These are phyloP conservation scores for Passer montanus DNA, from an alignment of 2,113 vertebrate genomes.

Conservation along the genomic window DNA sequence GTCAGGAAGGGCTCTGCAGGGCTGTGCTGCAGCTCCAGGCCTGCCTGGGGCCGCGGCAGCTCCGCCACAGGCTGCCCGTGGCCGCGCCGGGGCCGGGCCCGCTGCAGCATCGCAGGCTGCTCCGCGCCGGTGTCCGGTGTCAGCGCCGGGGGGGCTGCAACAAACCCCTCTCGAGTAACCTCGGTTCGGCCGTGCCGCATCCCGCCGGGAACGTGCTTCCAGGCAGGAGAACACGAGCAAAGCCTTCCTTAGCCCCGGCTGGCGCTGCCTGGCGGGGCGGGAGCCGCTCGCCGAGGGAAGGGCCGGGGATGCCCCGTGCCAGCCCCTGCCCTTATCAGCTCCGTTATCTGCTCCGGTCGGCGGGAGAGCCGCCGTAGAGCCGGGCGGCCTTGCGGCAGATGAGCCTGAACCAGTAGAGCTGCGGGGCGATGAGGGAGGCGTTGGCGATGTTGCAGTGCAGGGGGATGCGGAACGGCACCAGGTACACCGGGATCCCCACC, in stretches of 20 bases:
- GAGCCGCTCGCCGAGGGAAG: background rate
- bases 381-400: constrained; percentile 88
- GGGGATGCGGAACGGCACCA: constrained; percentile 89
- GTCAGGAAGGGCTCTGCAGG: background rate
- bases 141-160: background rate
- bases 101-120: background rate
- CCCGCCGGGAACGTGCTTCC: background rate
- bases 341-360: constrained; percentile 55
- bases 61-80: fast-evolving
- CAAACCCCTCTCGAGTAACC: background rate
- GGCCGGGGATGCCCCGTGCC: background rate
- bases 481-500: constrained; percentile 80
- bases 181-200: background rate
- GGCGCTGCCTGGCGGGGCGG: background rate
- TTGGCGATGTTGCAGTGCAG: constrained; percentile 88
- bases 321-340: constrained; percentile 5
- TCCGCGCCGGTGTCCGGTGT: background rate
- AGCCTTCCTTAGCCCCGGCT: constrained; percentile 7
- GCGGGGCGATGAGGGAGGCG: constrained; percentile 88
- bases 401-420: constrained; percentile 96
- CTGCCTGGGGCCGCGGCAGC: background rate
- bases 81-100: background rate
- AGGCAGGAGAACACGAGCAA: background rate
- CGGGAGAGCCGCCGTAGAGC: constrained; percentile 77
- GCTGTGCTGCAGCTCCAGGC: background rate